Conservation (phyloP, 2,113 vertebrate genomes). For the Malaclemys terrapin region DNA sequence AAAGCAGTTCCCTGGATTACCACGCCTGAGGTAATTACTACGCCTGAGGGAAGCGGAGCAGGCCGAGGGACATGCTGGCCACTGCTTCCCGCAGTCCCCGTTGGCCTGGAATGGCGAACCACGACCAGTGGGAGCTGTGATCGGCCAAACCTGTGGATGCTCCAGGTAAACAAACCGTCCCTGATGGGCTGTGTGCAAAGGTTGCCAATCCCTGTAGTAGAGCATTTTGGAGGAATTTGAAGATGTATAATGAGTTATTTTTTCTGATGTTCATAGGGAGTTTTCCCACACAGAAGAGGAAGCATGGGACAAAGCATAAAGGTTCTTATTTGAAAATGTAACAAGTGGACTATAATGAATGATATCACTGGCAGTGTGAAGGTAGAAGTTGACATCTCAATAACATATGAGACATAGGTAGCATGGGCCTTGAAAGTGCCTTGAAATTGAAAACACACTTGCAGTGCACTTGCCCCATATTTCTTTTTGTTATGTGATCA, state of each 20-base stretch:
- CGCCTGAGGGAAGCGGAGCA: too few relatives aligned
- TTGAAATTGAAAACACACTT: neutral
- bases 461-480: neutral
- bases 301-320: neutral
- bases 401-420: neutral
- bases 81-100: too few relatives aligned
- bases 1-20: neutral
- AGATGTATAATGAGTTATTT: neutral
- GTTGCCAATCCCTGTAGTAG: neutral
- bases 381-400: neutral
- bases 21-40: too few relatives aligned
- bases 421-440: neutral
- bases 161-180: too few relatives aligned
- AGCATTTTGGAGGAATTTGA: neutral
- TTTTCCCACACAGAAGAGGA: neutral
- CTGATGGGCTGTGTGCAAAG: too few relatives aligned
- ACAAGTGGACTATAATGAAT: neutral
- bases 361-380: neutral
- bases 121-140: too few relatives aligned
- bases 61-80: too few relatives aligned
- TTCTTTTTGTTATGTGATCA: neutral
- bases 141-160: too few relatives aligned
- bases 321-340: neutral
- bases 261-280: neutral
- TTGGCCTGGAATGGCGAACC: too few relatives aligned